Base-by-base conservation (phyloP, 2,888 invertebrate species). In the Drosophila atroscutellata region DNA sequence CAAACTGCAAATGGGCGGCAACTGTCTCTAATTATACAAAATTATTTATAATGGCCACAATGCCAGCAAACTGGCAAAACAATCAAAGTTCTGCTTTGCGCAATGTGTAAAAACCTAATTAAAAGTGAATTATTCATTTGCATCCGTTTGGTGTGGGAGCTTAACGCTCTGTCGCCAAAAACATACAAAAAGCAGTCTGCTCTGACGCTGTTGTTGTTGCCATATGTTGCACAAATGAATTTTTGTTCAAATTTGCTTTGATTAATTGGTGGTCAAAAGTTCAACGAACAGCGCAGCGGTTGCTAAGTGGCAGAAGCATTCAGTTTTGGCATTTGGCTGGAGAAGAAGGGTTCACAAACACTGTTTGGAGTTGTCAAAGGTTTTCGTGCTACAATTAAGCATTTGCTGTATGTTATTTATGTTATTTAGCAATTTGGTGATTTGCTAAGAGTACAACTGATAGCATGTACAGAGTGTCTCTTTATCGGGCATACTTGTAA, bases 181-280 rank as follows among this genome's bases (percentile, higher is more conserved):
- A 56, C 59, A 63, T 57, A 76, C 87, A 86, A 85, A 86, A 82
- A 85, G 73, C 78, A 73, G 85, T 80, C 86, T 85, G 75, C 55
- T 56, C 42, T 42, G 42, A 20, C 60, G 66, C 42, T 75, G 34
- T 75, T 75, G 56, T 74, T 81, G 70, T 70, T 74, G 75, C 84
- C 86, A 87, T 87, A 80, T 87, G 87, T 84, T 83, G 84, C 87
- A 84, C 72, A 75, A 83, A 87, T 83, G 84, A 88, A 89, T 70
- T 87, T 86, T 86, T 84, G 89, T 84, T 88, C 54, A 86, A 87
- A 81, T 84, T 75, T 75, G 66, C 79, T 76, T 86, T 87, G 87
- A 87, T 87, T 87, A 87, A 87, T 87, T 87, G 89, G 87, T 86
- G 89, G 87, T 88, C 86, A 86, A 88, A 86, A 88, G 86, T 86